Conservation (phyloP, 2,888 invertebrate species). For the Melanostoma mellinum region DNA sequence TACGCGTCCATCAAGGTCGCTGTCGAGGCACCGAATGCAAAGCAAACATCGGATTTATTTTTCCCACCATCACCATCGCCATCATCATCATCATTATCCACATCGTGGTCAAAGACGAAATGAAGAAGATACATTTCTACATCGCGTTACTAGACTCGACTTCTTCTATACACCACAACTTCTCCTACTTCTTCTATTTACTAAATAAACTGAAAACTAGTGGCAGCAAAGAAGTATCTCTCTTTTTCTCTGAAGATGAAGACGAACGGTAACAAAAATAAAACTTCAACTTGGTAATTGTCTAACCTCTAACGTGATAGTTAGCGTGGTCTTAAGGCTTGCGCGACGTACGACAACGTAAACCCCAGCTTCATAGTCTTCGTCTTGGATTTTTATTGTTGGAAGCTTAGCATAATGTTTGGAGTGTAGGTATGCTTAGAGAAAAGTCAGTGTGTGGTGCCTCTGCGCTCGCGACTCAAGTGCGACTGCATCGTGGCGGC, state of each 20-base stretch:
- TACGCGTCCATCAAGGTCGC: constrained; percentile 82
- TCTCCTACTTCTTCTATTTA: constrained; percentile 13
- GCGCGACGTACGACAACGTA: constrained; percentile 50
- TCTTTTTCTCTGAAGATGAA: neutral
- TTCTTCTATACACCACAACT: constrained; percentile 6
- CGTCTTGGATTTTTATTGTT: constrained; percentile 18
- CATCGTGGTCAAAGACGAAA: constrained; percentile 67
- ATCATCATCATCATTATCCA: constrained; percentile 56
- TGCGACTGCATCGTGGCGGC: constrained; percentile 40
- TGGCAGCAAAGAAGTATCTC: constrained; percentile 47
- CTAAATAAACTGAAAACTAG: constrained; percentile 4
- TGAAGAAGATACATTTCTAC: constrained; percentile 70
- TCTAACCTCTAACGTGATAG: constrained; percentile 41
- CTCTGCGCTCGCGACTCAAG: constrained; percentile 38
- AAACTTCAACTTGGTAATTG: constrained; percentile 47
- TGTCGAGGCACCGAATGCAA: constrained; percentile 81
- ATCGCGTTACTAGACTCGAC: constrained; percentile 11
- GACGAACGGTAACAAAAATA: constrained; percentile 29
- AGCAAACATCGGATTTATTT: constrained; percentile 73
- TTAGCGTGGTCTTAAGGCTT: constrained; percentile 41
- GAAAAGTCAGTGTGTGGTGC: constrained; percentile 8
- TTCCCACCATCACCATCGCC: constrained; percentile 73
- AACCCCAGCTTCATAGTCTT: constrained; percentile 28
- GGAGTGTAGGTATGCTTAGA: constrained; percentile 37
- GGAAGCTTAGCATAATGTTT: constrained; percentile 25